These are phyloP conservation scores for chimpanzee (Pan troglodytes) DNA, from an alignment of 2,113 vertebrate species.

Conservation along the genomic window DNA sequence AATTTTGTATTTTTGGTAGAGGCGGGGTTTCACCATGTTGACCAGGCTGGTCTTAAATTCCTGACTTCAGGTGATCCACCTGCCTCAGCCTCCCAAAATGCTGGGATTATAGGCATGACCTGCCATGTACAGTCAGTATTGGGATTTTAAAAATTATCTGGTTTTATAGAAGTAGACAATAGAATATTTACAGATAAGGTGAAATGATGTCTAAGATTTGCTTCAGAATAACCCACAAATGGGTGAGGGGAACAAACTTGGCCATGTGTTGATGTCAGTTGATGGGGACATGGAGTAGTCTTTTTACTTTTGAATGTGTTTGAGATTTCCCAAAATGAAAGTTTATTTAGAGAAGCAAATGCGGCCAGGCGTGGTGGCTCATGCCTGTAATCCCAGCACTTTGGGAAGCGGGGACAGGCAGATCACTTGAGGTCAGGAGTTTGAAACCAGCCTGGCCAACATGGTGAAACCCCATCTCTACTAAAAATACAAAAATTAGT, in stretches of 20 bases:
- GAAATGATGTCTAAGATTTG: not conserved
- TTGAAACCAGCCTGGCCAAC: too few relatives aligned
- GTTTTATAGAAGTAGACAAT: not conserved
- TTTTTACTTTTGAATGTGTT: not conserved
- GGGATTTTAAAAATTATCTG: not conserved
- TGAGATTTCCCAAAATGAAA: not conserved
- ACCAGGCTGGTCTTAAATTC: too few relatives aligned
- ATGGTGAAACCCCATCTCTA: too few relatives aligned
- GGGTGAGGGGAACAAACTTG: not conserved
- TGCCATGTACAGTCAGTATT: not conserved
- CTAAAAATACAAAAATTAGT: too few relatives aligned
- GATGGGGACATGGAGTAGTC: not conserved
- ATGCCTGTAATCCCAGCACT: too few relatives aligned
- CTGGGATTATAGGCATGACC: too few relatives aligned
- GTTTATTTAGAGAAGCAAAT: not conserved
- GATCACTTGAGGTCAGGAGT: too few relatives aligned
- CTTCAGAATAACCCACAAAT: not conserved
- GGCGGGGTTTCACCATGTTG: too few relatives aligned
- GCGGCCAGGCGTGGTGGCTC: not conserved
- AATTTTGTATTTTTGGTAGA: too few relatives aligned
- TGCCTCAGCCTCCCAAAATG: too few relatives aligned
- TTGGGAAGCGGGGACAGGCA: too few relatives aligned
- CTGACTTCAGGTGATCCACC: too few relatives aligned
- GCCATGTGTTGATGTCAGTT: not conserved
- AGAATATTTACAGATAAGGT: not conserved